A percentile compares a stretch with the other conserved stretches of the same genome.
These are phyloP conservation scores for Eueremaeus valkanovi DNA, from an alignment of 2,888 invertebrate species.

Conservation along the genomic window DNA sequence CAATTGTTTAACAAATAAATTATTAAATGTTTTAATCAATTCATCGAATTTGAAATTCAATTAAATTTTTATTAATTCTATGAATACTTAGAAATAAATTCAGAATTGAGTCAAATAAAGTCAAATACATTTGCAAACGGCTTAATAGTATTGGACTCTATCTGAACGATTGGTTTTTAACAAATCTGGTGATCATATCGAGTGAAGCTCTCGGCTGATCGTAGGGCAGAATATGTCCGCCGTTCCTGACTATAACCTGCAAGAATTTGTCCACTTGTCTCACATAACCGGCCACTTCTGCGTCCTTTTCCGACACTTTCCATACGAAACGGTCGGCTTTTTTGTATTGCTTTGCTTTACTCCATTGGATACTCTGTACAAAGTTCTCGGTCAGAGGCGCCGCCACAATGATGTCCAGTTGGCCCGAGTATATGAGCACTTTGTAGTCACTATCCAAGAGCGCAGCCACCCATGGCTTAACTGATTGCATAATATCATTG, in stretches of 20 bases:
- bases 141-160: neutral
- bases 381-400: slow-evolving; percentile 79
- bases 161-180: slow-evolving; percentile 57
- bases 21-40: neutral
- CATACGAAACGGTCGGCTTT: slow-evolving; percentile 55
- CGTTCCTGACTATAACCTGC: slow-evolving; percentile 69
- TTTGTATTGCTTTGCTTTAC: slow-evolving; percentile 63
- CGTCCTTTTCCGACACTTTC: slow-evolving; percentile 50
- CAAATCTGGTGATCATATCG: slow-evolving; percentile 67
- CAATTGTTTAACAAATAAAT: too few relatives aligned
- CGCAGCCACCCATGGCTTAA: slow-evolving; percentile 57
- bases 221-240: slow-evolving; percentile 75
- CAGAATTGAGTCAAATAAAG: too few relatives aligned
- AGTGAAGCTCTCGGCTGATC: slow-evolving; percentile 74
- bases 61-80: neutral
- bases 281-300: slow-evolving; percentile 66
- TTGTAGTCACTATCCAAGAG: slow-evolving; percentile 52
- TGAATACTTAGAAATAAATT: neutral
- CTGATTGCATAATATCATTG: slow-evolving; percentile 74
- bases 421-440: slow-evolving; percentile 69
- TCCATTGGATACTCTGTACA: slow-evolving; percentile 67
- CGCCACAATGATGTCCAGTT: slow-evolving; percentile 84
- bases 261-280: slow-evolving; percentile 67
- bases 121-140: neutral
- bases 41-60: neutral